phyloP scores from a whole-genome alignment of 2,113 vertebrate genomes.

The Fulica atra region DNA sequence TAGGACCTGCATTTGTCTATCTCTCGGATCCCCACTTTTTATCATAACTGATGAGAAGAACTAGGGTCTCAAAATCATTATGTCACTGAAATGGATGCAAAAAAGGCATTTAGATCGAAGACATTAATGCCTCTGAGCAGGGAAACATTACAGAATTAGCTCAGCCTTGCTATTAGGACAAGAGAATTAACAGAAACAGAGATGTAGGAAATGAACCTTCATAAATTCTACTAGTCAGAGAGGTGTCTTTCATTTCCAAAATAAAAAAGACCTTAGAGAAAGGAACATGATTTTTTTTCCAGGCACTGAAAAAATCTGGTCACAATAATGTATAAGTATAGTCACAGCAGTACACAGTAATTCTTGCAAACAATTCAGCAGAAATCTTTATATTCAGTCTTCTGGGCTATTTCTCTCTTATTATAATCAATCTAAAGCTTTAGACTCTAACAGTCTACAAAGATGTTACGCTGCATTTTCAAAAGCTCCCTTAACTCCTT shows the following conservation, averaged over 20 bases:
- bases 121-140: background rate
- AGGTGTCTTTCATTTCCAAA: background rate
- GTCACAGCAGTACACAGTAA: background rate
- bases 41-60: background rate
- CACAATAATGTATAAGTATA: background rate
- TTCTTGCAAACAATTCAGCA: background rate
- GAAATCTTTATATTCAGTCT: background rate
- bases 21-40: background rate
- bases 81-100: background rate
- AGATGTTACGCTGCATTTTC: background rate
- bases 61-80: background rate
- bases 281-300: background rate
- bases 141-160: background rate
- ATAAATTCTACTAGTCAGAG: background rate
- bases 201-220: background rate
- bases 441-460: background rate
- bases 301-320: background rate
- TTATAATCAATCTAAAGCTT: background rate
- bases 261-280: background rate
- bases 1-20: background rate
- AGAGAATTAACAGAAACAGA: background rate
- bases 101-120: background rate
- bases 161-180: background rate
- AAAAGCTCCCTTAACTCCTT: conserved; percentile 4
- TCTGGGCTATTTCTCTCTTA: background rate